phyloP scores from a whole-genome alignment of 2,113 vertebrate species.

The Neodontobutis hainanensis region DNA sequence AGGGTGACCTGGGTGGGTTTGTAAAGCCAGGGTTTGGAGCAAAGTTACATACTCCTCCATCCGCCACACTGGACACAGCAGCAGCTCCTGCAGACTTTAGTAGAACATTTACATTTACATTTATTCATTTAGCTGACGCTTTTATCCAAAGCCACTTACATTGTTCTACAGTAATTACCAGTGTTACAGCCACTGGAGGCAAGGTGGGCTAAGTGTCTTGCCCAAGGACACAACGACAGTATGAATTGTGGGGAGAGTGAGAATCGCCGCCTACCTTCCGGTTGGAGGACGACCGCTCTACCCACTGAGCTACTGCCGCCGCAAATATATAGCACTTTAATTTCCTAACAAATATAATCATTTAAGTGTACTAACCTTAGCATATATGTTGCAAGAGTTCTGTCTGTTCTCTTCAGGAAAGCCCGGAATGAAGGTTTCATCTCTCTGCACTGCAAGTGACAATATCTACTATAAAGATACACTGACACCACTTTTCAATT shows the following conservation, averaged over 20 bases:
- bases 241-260: too few species aligned
- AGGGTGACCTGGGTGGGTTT: conserved; percentile 77
- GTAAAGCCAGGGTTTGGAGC: conserved; percentile 78
- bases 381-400: conserved; percentile 82
- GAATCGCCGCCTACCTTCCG: too few species aligned
- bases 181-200: too few species aligned
- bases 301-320: too few species aligned
- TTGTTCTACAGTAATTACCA: too few species aligned
- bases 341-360: not conserved
- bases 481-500: not conserved
- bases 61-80: conserved; percentile 81
- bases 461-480: not conserved
- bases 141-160: too few species aligned
- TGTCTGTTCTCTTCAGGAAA: conserved; percentile 83
- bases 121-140: too few species aligned
- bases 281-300: too few species aligned
- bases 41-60: conserved; percentile 83
- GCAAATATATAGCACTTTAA: not conserved
- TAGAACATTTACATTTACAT: too few species aligned
- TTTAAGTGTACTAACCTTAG: conserved; percentile 75
- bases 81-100: conserved; percentile 84
- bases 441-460: conserved; percentile 80
- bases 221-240: too few species aligned
- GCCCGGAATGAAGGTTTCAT: conserved; percentile 80
- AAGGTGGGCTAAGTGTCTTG: too few species aligned